Conservation (phyloP, 2,113 vertebrate species). For the Psittacula cyanocephala region DNA sequence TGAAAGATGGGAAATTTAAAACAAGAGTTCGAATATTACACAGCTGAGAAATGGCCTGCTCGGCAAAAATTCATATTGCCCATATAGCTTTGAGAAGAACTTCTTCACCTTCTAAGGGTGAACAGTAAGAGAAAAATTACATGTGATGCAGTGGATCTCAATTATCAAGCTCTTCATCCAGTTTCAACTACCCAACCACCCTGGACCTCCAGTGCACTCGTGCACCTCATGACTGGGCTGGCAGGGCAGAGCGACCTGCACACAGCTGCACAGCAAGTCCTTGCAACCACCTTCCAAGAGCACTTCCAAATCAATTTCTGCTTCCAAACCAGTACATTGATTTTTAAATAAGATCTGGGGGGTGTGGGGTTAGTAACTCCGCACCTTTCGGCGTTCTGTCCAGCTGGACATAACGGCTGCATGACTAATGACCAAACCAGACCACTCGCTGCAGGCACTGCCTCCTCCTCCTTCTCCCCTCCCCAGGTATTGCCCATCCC, state of each 20-base stretch:
- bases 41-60: background rate
- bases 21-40: background rate
- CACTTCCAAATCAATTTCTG: background rate
- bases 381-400: background rate
- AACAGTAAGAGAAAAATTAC: background rate
- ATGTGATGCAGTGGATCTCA: background rate
- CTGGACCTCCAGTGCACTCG: accelerated
- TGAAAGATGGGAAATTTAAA: background rate
- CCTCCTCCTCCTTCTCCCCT: background rate
- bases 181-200: background rate
- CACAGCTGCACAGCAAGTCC: accelerated
- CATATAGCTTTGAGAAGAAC: background rate
- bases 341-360: background rate
- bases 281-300: background rate
- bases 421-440: background rate
- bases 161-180: background rate
- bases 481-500: background rate
- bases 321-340: accelerated
- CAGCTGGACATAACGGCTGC: accelerated
- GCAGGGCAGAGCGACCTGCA: accelerated
- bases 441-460: background rate
- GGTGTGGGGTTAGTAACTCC: background rate
- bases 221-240: accelerated
- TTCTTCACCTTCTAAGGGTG: background rate
- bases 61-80: background rate